Percentiles rank a stretch among this genome's conserved stretches.
These are phyloP conservation scores for Strigops habroptila DNA, from an alignment of 2,113 vertebrate species.

Conservation along the genomic window DNA sequence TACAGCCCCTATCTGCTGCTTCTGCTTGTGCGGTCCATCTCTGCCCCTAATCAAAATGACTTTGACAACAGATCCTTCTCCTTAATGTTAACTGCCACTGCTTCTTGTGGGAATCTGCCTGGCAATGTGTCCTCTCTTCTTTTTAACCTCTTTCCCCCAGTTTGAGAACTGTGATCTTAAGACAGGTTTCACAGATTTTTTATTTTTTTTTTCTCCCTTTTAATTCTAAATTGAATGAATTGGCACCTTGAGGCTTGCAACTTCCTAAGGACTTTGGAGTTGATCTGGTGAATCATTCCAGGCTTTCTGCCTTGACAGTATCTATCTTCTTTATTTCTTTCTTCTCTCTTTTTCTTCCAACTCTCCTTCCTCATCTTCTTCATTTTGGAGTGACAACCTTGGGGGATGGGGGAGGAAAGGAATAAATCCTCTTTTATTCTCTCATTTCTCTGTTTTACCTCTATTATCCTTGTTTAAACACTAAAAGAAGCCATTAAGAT, in stretches of 20 bases:
- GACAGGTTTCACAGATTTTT: neutral
- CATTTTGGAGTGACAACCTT: neutral
- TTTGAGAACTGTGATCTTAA: neutral
- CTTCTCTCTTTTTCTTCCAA: neutral
- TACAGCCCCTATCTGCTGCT: neutral
- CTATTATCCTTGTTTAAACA: neutral
- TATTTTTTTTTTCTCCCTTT: neutral
- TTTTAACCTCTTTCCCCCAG: neutral
- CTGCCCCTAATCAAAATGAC: neutral
- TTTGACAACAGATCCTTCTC: neutral
- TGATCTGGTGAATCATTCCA: neutral
- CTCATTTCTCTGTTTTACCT: neutral
- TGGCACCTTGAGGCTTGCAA: neutral
- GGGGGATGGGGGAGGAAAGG: accelerated
- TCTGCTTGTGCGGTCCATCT: neutral
- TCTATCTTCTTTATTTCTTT: neutral
- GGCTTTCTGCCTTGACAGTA: neutral
- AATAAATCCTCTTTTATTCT: neutral
- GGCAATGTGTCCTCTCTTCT: neutral
- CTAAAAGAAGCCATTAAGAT: neutral
- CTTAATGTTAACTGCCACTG: neutral
- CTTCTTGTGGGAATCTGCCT: neutral
- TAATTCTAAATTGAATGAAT: neutral
- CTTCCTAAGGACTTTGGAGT: neutral
- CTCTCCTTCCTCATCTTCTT: neutral